phyloP scores from a whole-genome alignment of 2,113 vertebrate genomes.

The Syngnathus floridae region DNA sequence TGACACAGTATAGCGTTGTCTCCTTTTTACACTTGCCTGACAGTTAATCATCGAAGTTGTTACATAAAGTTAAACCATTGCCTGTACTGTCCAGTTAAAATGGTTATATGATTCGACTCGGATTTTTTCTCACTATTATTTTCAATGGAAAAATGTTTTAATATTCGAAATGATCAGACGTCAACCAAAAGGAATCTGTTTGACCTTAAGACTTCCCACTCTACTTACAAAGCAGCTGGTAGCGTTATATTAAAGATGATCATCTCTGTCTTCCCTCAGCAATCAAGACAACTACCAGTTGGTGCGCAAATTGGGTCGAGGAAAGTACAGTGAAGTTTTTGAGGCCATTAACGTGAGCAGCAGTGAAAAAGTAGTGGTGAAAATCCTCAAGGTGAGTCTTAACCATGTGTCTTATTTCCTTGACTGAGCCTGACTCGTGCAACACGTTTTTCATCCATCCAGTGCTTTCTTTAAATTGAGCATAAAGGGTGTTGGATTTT shows the following conservation, averaged over 20 bases:
- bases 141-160: too few species aligned
- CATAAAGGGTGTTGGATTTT: too few species aligned
- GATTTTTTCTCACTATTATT: too few species aligned
- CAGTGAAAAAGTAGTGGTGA: constrained; percentile 96
- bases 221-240: neutral
- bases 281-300: constrained; percentile 98
- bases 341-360: constrained; percentile 98
- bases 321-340: constrained; percentile 98
- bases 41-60: too few species aligned
- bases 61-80: too few species aligned
- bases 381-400: constrained; percentile 92
- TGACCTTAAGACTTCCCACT: neutral
- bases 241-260: neutral
- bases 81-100: too few species aligned
- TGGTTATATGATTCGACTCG: too few species aligned
- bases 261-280: constrained; percentile 61
- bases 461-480: neutral
- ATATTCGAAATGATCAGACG: too few species aligned
- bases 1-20: too few species aligned
- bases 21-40: too few species aligned
- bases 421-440: neutral
- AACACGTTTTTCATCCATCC: neutral
- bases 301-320: constrained; percentile 91
- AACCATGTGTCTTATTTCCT: neutral
- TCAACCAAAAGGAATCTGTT: neutral